Base-by-base conservation (phyloP, 2,797 vertebrate genomes). In the Staurois parvus region DNA sequence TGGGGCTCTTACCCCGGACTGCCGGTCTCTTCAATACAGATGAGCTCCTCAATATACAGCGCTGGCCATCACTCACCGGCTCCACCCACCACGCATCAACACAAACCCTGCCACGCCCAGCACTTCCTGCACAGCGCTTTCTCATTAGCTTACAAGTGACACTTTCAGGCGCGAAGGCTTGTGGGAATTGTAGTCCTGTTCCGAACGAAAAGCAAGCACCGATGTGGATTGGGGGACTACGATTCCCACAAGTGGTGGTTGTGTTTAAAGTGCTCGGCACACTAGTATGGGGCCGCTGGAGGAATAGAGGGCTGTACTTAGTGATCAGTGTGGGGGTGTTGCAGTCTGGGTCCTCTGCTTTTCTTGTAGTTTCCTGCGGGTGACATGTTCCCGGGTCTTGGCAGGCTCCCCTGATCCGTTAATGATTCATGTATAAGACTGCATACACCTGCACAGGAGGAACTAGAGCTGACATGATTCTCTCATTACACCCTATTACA, bases 151-250 rank as follows among this genome's bases (percentile, higher is more conserved):
- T 21, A 4, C 84, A 73, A 28, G 30, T 37, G 76, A 48, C 45
- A 2, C 19, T 11, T 9, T 12, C 7, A 28, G 37, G 2, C 4
- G 56, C 2, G 21, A 13, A 13, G 7, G 76, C 1, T 67, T 73
- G 37, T 85, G 84, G 76, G 76, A 68, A 37, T 10, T 72, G 77
- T 85, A 80, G 77, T 85, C 59, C 28, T 34, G 3, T 3, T 1
- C 15, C 26, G 24, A 11, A 0, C 0, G 19, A 40, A n/a, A 8
- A 1, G 2, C 19, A 21, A 1, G 3, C 26, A 42, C 2, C 11
- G 2, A 2, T 29, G 7, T 34, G 28, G 7, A n/a, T 12, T 19
- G 3, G 8, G 6, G 37, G 32, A 85, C 83, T 72, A 73, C 83
- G 72, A 42, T 21, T 37, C 69, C 83, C 83, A 79, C 45, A 80